A percentile compares a stretch with the other conserved stretches of the same genome.
These are phyloP conservation scores for Oceanodroma tethys DNA, from an alignment of 2,113 vertebrate genomes.

Conservation along the genomic window DNA sequence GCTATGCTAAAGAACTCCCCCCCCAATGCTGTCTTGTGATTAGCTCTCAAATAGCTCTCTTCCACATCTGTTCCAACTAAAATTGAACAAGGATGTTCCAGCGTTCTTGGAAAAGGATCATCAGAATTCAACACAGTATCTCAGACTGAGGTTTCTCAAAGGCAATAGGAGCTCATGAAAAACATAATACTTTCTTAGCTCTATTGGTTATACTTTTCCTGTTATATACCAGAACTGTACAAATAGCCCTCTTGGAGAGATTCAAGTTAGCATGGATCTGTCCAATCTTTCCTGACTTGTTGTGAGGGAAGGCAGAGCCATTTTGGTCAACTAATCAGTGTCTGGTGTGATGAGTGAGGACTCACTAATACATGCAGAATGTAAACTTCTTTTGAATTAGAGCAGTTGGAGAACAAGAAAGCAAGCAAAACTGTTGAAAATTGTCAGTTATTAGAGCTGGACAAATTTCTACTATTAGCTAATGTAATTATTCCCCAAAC, in stretches of 20 bases:
- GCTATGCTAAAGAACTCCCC: background rate
- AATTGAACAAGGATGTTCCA: background rate
- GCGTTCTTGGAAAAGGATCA: background rate
- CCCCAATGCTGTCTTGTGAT: background rate
- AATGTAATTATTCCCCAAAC: conserved; percentile 74
- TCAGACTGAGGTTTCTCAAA: background rate
- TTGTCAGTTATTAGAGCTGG: conserved; percentile 47
- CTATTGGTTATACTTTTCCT: background rate
- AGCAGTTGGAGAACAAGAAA: background rate
- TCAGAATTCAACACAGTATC: background rate
- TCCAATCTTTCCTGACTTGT: background rate
- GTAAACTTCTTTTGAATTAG: background rate
- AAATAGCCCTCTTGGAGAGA: background rate
- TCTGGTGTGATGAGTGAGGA: background rate
- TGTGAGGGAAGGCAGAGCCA: background rate
- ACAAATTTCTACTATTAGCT: conserved; percentile 68
- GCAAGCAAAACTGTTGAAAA: conserved; percentile 6
- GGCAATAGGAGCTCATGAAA: background rate
- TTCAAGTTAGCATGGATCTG: background rate
- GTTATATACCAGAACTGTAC: background rate
- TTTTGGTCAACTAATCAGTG: background rate
- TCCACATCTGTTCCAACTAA: background rate
- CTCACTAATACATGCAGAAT: background rate
- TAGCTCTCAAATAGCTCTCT: background rate
- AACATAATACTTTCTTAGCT: background rate